Evolutionary conservation across 2,797 vertebrate species (phyloP).

Genomic region (Coccyzus lansbergi): DNA sequence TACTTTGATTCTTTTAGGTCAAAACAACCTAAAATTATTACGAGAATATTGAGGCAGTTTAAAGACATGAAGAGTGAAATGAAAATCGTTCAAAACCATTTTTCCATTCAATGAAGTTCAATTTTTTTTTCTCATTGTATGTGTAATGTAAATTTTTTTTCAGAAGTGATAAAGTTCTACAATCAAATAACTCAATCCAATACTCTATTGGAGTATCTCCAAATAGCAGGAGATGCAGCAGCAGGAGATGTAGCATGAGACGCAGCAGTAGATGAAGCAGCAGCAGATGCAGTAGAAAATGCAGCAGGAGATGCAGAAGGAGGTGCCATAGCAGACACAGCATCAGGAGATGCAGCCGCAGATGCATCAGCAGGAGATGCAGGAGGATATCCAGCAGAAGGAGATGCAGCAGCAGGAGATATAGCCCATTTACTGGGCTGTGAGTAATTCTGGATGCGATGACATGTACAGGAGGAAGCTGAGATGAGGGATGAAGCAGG

Average conservation of each 20-base stretch:
- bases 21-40: constrained; percentile 49
- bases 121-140: neutral
- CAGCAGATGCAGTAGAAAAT: no score
- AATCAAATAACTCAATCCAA: neutral
- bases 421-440: no score
- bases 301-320: no score
- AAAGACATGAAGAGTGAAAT: neutral
- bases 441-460: neutral
- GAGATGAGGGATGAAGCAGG: neutral
- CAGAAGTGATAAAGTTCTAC: neutral
- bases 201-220: no score
- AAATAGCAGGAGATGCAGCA: no score
- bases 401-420: no score
- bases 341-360: no score
- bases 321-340: no score
- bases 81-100: neutral
- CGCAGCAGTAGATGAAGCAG: no score
- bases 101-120: neutral
- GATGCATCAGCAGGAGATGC: no score
- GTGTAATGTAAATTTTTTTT: neutral
- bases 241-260: no score
- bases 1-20: constrained; percentile 39
- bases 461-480: neutral
- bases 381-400: no score
- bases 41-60: neutral